phyloP scores from a whole-genome alignment of 2,888 invertebrate species.

The Epiperipatus broadwayi region DNA sequence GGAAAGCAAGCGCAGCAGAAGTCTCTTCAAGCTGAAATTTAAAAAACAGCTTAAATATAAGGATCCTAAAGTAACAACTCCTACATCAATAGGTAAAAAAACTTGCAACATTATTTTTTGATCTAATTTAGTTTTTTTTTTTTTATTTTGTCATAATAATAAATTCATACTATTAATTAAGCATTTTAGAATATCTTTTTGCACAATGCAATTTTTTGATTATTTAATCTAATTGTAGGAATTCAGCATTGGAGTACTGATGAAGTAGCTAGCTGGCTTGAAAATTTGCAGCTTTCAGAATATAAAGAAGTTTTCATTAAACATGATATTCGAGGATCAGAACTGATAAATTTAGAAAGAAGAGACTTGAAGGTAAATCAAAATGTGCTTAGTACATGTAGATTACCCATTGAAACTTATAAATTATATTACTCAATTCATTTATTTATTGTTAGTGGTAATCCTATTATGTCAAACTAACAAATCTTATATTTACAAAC shows the following conservation, averaged over 20 bases:
- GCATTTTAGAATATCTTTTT: neutral
- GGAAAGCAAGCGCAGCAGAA: too few species aligned
- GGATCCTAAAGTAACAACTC: slow-evolving; percentile 12
- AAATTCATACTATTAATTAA: slow-evolving; percentile 5
- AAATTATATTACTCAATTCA: too few species aligned
- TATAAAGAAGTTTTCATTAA: slow-evolving; percentile 73
- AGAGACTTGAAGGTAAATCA: slow-evolving; percentile 35
- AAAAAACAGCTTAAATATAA: slow-evolving; percentile 18
- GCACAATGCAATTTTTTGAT: neutral
- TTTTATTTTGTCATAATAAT: neutral
- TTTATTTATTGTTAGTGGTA: too few species aligned
- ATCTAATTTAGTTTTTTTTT: slow-evolving; percentile 3
- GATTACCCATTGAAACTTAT: too few species aligned
- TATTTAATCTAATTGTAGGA: slow-evolving; percentile 18
- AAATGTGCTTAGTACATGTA: too few species aligned
- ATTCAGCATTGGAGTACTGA: slow-evolving; percentile 54
- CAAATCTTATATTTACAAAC: too few species aligned
- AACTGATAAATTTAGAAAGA: slow-evolving; percentile 63
- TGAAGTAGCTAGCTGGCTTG: slow-evolving; percentile 78
- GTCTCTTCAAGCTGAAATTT: slow-evolving; percentile 19
- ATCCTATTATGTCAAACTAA: too few species aligned
- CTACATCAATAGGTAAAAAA: slow-evolving; percentile 13
- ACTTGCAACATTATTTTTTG: slow-evolving; percentile 1
- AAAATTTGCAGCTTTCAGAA: slow-evolving; percentile 64
- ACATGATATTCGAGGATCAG: slow-evolving; percentile 78